These are phyloP conservation scores for Antheraea pernyi DNA, from an alignment of 1,140 invertebrate species.

Conservation along the genomic window DNA sequence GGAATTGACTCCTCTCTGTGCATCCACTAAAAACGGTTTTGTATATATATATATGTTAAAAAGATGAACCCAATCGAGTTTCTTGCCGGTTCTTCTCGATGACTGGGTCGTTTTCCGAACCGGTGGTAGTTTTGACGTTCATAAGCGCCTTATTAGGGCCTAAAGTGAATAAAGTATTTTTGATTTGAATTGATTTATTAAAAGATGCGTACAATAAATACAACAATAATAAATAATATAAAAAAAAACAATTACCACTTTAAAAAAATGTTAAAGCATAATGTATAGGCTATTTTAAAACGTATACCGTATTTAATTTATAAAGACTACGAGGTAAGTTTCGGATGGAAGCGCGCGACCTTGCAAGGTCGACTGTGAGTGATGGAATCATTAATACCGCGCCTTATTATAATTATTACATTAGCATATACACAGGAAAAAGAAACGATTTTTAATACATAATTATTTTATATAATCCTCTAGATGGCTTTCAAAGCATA, in stretches of 20 bases:
- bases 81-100: no score
- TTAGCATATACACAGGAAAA: neutral
- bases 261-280: neutral
- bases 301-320: neutral
- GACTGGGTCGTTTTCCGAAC: no score
- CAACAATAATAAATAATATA: neutral
- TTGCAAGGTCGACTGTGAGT: slow-evolving; percentile 11
- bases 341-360: slow-evolving; percentile 12
- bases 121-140: no score
- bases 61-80: no score
- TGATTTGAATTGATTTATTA: no score
- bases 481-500: neutral
- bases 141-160: no score
- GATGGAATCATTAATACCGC: neutral
- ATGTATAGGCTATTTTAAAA: slow-evolving; percentile 4
- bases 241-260: neutral
- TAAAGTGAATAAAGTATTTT: no score
- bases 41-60: no score
- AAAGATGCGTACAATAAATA: no score
- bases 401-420: neutral
- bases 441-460: neutral
- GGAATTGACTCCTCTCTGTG: no score
- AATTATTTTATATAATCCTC: neutral
- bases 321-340: neutral
- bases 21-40: no score